Base-by-base conservation (phyloP, 2,888 invertebrate species). In the Drosophila longiperda region DNA sequence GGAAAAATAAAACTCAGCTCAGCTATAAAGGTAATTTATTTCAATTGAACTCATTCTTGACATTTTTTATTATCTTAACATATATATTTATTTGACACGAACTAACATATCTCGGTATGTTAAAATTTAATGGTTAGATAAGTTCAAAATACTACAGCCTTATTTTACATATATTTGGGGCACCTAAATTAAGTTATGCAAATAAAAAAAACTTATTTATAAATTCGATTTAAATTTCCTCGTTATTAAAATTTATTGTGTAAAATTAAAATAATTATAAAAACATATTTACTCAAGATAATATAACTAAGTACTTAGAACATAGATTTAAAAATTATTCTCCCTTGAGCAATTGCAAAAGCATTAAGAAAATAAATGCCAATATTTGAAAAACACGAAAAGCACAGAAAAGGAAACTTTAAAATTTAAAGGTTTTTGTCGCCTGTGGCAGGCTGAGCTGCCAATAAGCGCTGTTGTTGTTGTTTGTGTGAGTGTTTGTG, bases 371-470 rank as follows among this genome's bases (percentile, higher is more conserved):
- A 23, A 23, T 15, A 8, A 23, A 15, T 45, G 20, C 0, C 20
- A 45, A 45, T 23, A 45, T 45, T 45, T 45, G 1, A 45, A 15
- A 15, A 8, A 15, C 45, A 23, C 23, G 2, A 15, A 20, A 15
- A 23, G 4, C 12, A 15, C 12, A 23, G 15, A 1, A 12, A 36
- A 26, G 17, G 12, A 3, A 3, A 26, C n/a, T 7, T 9, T n/a
- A 23, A 61, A 50, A 50, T n/a, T 11, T n/a, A 40, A 60, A 15
- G 33, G 33, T 17, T 33, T 62, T 55, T 61, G 59, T 73, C 66
- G 57, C 55, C 73, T 57, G 72, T 49, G 64, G 26, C 38, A 29
- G 57, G 58, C 34, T 62, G 62, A 62, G 42, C 53, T 50, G 50
- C 38, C 78, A 72, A 72, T 62, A 50, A 58, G 49, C 50, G 53